Conservation (phyloP, 37 sponge, comb jelly and placozoan genomes). For the Eunapius fragilis region DNA sequence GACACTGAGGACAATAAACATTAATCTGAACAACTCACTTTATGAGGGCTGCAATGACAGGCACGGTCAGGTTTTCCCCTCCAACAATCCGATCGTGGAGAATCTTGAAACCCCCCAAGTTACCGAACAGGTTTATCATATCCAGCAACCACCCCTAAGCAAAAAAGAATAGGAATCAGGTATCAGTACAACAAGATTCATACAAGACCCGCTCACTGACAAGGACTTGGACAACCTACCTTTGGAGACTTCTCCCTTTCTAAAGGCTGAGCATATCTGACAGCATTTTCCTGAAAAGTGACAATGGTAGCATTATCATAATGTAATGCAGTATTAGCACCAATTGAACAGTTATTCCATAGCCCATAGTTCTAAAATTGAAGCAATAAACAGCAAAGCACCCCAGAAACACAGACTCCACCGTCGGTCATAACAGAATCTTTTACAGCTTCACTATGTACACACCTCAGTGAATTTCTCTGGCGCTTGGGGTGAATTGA, state of each 20-base stretch:
- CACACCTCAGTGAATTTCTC: constrained; percentile 41
- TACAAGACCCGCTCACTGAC: too few relatives aligned
- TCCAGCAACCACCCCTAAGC: constrained; percentile 89
- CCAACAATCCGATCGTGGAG: constrained; percentile 67
- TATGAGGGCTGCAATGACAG: constrained; percentile 79
- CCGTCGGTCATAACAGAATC: not conserved
- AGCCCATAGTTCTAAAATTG: too few relatives aligned
- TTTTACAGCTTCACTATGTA: not conserved
- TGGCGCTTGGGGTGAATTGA: constrained; percentile 34
- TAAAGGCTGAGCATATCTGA: not conserved
- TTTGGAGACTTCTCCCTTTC: not conserved
- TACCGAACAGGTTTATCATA: constrained; percentile 91
- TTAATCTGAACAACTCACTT: constrained; percentile 43
- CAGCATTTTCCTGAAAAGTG: not conserved
- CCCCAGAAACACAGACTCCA: too few relatives aligned
- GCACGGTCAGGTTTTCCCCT: constrained; percentile 65
- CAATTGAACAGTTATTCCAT: not conserved
- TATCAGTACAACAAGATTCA: not conserved
- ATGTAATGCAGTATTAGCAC: too few relatives aligned
- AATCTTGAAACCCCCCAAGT: constrained; percentile 73
- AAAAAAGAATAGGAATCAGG: not conserved
- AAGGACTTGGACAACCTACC: too few relatives aligned
- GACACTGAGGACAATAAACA: not conserved
- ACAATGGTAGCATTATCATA: too few relatives aligned
- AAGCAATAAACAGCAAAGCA: too few relatives aligned